Conservation (phyloP, 2,113 vertebrate species). For the Puffinus mauretanicus region DNA sequence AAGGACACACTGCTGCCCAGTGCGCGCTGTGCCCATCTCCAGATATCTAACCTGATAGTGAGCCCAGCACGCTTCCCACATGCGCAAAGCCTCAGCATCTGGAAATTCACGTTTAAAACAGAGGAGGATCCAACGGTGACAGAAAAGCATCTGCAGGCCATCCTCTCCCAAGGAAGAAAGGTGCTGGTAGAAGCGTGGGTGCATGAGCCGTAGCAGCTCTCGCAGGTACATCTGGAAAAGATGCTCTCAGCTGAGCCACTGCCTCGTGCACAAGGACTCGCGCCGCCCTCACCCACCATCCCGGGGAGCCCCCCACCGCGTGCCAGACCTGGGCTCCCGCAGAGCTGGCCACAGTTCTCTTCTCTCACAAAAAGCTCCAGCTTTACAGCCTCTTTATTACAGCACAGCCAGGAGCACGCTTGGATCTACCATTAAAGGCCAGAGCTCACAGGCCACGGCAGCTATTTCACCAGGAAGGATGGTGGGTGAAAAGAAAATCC, state of each 20-base stretch:
- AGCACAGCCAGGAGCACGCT: not conserved
- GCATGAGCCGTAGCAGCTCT: constrained; percentile 89
- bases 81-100: constrained; percentile 89
- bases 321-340: not conserved
- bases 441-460: not conserved
- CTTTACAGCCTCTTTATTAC: not conserved
- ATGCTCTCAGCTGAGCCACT: not conserved
- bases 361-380: not conserved
- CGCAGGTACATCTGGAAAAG: constrained; percentile 87
- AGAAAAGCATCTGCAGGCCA: constrained; percentile 96
- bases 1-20: not conserved
- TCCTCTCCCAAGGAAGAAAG: constrained; percentile 89
- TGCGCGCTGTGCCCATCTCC: not conserved
- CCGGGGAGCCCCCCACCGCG: fast-evolving
- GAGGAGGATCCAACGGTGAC: constrained; percentile 98
- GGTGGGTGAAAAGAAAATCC: not conserved
- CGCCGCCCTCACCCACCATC: fast-evolving
- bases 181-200: constrained; percentile 89
- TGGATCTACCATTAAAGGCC: not conserved
- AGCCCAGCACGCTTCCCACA: constrained; percentile 99
- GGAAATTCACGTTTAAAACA: constrained; percentile 97
- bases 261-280: not conserved
- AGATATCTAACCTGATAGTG: constrained; percentile 87
- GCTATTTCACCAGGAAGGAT: not conserved
- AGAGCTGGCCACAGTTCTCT: not conserved